Conservation (phyloP, 37 sponge, comb jelly and placozoan species). For the Trichoplax adhaerens region DNA sequence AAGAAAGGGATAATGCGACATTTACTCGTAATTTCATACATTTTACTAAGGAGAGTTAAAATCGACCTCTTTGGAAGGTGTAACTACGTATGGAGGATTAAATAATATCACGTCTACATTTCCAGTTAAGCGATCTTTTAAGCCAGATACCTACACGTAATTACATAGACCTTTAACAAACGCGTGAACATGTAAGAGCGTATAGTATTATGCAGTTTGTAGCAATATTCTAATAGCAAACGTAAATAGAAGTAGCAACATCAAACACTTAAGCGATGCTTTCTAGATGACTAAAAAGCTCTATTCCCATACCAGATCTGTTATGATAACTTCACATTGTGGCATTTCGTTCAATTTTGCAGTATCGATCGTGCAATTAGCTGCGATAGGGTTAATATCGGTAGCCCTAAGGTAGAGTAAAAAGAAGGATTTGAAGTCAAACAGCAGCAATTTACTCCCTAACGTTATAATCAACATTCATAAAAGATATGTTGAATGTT, state of each 20-base stretch:
- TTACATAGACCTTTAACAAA: background rate
- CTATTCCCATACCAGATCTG: slow-evolving; percentile 27
- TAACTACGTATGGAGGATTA: slow-evolving; percentile 93
- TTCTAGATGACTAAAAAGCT: background rate
- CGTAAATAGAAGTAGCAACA: slow-evolving; percentile 2
- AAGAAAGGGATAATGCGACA: background rate
- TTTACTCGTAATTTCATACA: background rate
- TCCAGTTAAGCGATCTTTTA: slow-evolving; percentile 8
- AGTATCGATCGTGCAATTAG: slow-evolving; percentile 17
- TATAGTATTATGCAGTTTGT: background rate
- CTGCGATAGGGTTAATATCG: slow-evolving; percentile 38
- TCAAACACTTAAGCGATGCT: slow-evolving; percentile 4
- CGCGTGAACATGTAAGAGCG: background rate
- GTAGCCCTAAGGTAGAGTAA: slow-evolving; percentile 14
- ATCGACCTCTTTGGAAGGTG: slow-evolving; percentile 47
- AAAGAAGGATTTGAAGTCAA: background rate
- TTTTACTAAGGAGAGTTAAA: background rate
- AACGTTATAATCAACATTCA: background rate
- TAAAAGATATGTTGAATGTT: too few relatives aligned
- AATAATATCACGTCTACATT: slow-evolving; percentile 77
- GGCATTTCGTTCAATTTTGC: slow-evolving; percentile 16
- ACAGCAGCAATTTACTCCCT: background rate
- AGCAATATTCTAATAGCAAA: background rate
- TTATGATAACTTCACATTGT: slow-evolving; percentile 13
- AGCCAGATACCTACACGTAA: background rate